Base-by-base conservation (phyloP, 2,113 vertebrate species). In the Eolophus roseicapilla region DNA sequence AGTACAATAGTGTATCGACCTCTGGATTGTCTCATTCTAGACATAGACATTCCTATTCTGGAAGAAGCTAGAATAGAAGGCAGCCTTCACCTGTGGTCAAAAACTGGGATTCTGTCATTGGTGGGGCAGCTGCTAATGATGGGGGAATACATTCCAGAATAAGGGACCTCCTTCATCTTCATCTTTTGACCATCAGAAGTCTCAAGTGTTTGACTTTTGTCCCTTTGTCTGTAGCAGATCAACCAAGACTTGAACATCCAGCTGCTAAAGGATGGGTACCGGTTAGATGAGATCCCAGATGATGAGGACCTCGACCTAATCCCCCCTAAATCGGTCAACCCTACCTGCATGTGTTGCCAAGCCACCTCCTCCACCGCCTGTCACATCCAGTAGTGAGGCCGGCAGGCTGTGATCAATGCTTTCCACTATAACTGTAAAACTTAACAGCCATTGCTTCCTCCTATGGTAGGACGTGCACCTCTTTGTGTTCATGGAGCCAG, bases 211-310 rank as follows among this genome's bases (percentile, higher is more conserved):
- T 98, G 88, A 93, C 85, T 93, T 94, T 75, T 90, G 75, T 88
- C 88, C 96, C 97, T 97, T 95, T 96, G 96, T 96, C 94, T 97
- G 86, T 98, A 99, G 99, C 99, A 99, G 99, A 99, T 99, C 98
- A 99, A 99, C 98, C 99, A 99, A 98, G 99, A 99, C 97, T 98
- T 99, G 98, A 99, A 99, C 98, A 99, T 99, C 97, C 99, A 99
- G 98, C 98, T 99, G 93, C 98, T 99, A 96, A 99, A 99, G 97
- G 99, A 99, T 17, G 99, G 99, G 43, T 99, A 99, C 97, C 99
- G 99, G 91, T 98, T 99, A 95, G 99, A 99, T 8, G 99, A 99
- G 98, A 99, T 99, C 96, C 99, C 99, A 0, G 99, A 99, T 3
- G 99, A 99, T 0, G 99, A 99, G 94, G 99, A 99, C 98, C 98